Percentiles rank a stretch among this genome's conserved stretches.
phyloP scores from a whole-genome alignment of 1,140 invertebrate species.

The Meloidogyne exigua region DNA sequence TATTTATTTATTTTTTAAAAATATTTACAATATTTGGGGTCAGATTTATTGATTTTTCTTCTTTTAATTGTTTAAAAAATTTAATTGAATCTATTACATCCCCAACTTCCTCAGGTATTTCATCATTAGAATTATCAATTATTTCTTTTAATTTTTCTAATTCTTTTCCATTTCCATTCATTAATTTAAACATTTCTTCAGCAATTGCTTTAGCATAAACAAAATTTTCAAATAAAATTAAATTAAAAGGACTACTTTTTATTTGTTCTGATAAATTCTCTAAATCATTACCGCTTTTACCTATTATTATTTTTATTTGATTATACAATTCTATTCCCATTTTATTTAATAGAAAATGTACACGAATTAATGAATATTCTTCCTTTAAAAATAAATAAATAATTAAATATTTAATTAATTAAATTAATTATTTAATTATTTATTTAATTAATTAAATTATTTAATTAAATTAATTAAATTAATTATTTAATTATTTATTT shows the following conservation, averaged over 20 bases:
- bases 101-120: background rate
- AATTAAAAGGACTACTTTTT: background rate
- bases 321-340: background rate
- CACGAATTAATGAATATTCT: constrained; percentile 1
- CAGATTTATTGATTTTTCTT: background rate
- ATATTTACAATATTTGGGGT: too few species aligned
- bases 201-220: background rate
- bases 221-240: background rate
- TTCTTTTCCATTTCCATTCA: background rate
- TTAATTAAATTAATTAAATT: background rate
- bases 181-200: constrained; percentile 3
- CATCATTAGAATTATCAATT: background rate
- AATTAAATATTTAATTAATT: background rate
- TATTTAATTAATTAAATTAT: too few species aligned
- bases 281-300: background rate
- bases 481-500: background rate
- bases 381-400: background rate
- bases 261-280: background rate
- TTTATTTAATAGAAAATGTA: background rate
- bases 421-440: background rate
- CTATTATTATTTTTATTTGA: background rate
- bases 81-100: background rate
- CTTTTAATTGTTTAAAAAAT: background rate
- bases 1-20: too few species aligned
- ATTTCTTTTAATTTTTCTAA: constrained; percentile 3